Evolutionary conservation across 2,888 invertebrate species (phyloP).

Genomic region (Polydrusus tereticollis): DNA sequence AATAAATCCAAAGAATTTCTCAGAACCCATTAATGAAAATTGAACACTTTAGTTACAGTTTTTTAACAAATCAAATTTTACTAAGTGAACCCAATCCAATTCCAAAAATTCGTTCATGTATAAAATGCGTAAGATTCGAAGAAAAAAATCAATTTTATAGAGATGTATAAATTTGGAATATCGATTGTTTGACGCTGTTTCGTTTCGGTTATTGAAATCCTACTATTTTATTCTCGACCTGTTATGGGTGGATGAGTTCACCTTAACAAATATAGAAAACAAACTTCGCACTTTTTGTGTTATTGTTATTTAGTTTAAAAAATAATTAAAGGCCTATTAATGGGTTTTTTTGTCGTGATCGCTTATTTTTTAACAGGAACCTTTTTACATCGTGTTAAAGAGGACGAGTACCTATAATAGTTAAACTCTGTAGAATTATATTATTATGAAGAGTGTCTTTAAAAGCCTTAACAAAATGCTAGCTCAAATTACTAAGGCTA

Average conservation of each 20-base stretch:
- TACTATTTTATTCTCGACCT: background rate
- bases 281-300: background rate
- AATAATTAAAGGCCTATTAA: background rate
- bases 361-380: background rate
- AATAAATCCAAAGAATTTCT: background rate
- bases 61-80: conserved; percentile 19
- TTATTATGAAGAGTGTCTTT: too few relatives aligned
- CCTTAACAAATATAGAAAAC: conserved; percentile 12
- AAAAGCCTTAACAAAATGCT: too few relatives aligned
- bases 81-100: conserved; percentile 7
- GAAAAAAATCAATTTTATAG: conserved; percentile 21
- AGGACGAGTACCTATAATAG: too few relatives aligned
- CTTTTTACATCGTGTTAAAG: background rate
- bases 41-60: conserved; percentile 16
- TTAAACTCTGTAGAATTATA: too few relatives aligned
- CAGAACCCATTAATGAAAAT: conserved; percentile 14
- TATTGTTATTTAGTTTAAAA: background rate
- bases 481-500: too few relatives aligned
- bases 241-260: conserved; percentile 7
- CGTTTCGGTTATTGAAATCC: background rate
- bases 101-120: conserved; percentile 15
- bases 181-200: background rate
- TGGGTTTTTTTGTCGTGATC: background rate
- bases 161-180: background rate
- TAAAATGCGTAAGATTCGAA: conserved; percentile 23